Base-by-base conservation (phyloP, 30 jellyfish, hydroid and myxozoan species). In the Catostylus mosaicus region DNA sequence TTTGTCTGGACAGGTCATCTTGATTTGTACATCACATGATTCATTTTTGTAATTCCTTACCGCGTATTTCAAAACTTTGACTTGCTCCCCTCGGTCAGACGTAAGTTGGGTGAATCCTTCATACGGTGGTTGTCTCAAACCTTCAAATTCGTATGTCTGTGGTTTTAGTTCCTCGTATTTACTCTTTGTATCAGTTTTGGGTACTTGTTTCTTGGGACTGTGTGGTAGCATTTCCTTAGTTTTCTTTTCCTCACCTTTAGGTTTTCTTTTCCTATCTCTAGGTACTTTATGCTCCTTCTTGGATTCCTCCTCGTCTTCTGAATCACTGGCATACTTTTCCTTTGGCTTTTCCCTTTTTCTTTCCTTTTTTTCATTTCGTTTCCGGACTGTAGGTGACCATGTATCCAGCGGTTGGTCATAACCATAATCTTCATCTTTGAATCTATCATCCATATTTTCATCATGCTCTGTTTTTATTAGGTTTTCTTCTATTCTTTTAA, bases 1-100 rank as follows among this genome's bases (percentile, higher is more conserved):
- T 37, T 78, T 78, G 48, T 95, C 97, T 6, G 99, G 99, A 16
- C 98, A 95, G 46, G 96, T 74, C 73, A 95, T 62, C 61, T 81
- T 80, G 40, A 95, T 43, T 61, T 84, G 67, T 3, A 95, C 91
- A 29, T 88, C 97, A 47, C 94, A 82, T 20, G 90, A 50, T 16
- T 77, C 82, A 31, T 77, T 67, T 37, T 83, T 88, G 52, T 83
- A 76, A 45, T 95, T 78, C 85, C 24, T 32, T 36, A 86, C 96
- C 0, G 66, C 83, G 61, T 51, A 86, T 48, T 66, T 86, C 82
- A 86, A 33, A 9, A 62, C 65, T 34, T 73, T 88, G 22, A 79
- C 86, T 34, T 73, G 85, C 38, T 88, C 97, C 27, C 90, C 93
- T 50, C 89, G 60, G 29, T 80, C 93, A 33, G 97, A 68, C 0